Percentiles rank a stretch among this genome's conserved stretches.
phyloP scores from a whole-genome alignment of 2,797 vertebrate genomes.

The Phaenicophaeus curvirostris region DNA sequence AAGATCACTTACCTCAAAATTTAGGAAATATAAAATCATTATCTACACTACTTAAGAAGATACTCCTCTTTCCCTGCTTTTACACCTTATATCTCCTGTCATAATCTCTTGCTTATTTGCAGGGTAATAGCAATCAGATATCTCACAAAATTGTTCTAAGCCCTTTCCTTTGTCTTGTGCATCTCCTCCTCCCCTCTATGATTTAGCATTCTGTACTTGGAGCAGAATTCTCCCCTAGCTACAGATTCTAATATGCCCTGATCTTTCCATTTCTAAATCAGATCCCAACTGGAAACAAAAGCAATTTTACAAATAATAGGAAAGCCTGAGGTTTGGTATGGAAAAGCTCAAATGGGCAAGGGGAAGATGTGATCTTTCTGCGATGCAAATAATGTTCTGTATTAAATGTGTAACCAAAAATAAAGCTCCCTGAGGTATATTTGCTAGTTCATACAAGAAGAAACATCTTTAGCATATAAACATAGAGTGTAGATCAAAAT shows the following conservation, averaged over 20 bases:
- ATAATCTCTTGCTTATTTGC: neutral
- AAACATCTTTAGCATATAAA: conserved; percentile 59
- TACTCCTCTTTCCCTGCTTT: neutral
- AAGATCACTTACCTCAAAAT: conserved; percentile 41
- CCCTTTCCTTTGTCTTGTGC: neutral
- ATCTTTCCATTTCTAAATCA: conserved; percentile 36
- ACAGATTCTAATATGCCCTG: neutral
- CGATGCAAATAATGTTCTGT: conserved; percentile 50
- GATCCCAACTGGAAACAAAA: conserved; percentile 50
- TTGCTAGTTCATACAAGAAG: conserved; percentile 61
- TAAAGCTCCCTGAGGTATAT: conserved; percentile 58
- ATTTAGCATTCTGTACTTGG: neutral
- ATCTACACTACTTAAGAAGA: neutral
- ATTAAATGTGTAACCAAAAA: conserved; percentile 53
- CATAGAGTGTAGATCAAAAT: conserved; percentile 9
- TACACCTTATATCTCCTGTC: neutral
- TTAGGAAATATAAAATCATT: neutral
- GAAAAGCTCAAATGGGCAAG: conserved; percentile 5
- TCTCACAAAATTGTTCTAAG: neutral
- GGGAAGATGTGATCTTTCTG: conserved; percentile 24
- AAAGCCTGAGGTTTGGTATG: conserved; percentile 22
- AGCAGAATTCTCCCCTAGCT: neutral
- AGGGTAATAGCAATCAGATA: neutral
- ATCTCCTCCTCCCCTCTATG: neutral
- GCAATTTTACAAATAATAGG: conserved; percentile 45